A percentile compares a stretch with the other conserved stretches of the same genome.
phyloP scores from a whole-genome alignment of 2,797 vertebrate species.

The Allobates femoralis region DNA sequence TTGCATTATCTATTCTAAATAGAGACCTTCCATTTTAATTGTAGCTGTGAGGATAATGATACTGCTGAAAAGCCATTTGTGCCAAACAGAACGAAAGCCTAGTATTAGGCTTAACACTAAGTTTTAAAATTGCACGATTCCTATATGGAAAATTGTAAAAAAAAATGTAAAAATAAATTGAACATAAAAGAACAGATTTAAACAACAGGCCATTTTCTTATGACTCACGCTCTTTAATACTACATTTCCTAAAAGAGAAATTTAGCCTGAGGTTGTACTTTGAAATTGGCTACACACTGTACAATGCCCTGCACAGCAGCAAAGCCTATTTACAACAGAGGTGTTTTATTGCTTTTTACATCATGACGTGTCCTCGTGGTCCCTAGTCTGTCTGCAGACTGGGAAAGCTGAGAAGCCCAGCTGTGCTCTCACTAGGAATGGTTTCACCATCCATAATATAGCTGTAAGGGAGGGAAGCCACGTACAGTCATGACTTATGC shows the following conservation, averaged over 20 bases:
- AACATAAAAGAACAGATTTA: too few relatives aligned
- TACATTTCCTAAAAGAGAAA: neutral
- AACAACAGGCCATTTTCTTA: too few relatives aligned
- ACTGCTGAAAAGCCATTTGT: too few relatives aligned
- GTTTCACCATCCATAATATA: neutral
- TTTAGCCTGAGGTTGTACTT: neutral
- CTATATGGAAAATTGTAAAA: too few relatives aligned
- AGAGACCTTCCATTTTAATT: too few relatives aligned
- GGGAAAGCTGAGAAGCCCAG: neutral
- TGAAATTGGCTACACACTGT: neutral
- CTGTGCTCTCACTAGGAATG: neutral
- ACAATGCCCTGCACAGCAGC: neutral
- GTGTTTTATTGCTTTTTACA: slow-evolving; percentile 10
- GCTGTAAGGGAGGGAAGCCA: neutral
- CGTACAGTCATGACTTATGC: neutral
- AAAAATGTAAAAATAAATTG: too few relatives aligned
- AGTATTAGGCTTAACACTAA: too few relatives aligned
- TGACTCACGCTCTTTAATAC: neutral
- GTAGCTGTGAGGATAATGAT: too few relatives aligned
- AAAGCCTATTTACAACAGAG: neutral
- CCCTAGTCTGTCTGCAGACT: neutral
- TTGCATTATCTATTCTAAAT: too few relatives aligned
- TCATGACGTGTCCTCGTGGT: neutral
- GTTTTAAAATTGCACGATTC: too few relatives aligned
- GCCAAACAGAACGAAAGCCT: too few relatives aligned